A percentile compares a stretch with the other conserved stretches of the same genome.
These are phyloP conservation scores for Pica pica DNA, from an alignment of 2,113 vertebrate genomes.

Conservation along the genomic window DNA sequence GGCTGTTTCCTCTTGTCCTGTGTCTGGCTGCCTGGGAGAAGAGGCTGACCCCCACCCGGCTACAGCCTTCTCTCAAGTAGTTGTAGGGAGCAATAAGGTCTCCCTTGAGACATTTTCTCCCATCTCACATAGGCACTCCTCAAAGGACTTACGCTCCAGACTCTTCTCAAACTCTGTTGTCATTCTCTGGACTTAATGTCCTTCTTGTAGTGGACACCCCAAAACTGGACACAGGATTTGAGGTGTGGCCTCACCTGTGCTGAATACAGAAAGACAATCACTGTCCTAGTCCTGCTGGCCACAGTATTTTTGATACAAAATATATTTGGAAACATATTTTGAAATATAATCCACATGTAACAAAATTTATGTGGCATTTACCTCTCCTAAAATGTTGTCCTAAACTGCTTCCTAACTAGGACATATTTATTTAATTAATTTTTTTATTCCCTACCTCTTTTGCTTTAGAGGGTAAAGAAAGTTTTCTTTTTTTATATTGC, in stretches of 20 bases:
- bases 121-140: neutral
- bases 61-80: neutral
- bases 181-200: neutral
- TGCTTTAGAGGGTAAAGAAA: neutral
- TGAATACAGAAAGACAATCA: fast-evolving
- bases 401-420: neutral
- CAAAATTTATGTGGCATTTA: neutral
- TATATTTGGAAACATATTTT: neutral
- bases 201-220: neutral
- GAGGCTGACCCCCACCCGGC: fast-evolving
- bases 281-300: neutral
- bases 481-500: neutral
- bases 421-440: neutral
- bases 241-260: neutral
- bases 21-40: neutral
- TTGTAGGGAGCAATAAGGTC: neutral
- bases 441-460: neutral
- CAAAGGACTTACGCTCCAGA: neutral
- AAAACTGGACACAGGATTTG: neutral
- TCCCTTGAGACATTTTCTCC: neutral
- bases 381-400: neutral
- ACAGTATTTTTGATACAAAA: neutral
- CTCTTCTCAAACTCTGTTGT: neutral
- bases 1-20: fast-evolving
- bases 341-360: neutral